Percentiles rank a stretch among this genome's conserved stretches.
Evolutionary conservation across 37 sponge, comb jelly and placozoan genomes (phyloP).

Genomic region (Theonella swinhoei): DNA sequence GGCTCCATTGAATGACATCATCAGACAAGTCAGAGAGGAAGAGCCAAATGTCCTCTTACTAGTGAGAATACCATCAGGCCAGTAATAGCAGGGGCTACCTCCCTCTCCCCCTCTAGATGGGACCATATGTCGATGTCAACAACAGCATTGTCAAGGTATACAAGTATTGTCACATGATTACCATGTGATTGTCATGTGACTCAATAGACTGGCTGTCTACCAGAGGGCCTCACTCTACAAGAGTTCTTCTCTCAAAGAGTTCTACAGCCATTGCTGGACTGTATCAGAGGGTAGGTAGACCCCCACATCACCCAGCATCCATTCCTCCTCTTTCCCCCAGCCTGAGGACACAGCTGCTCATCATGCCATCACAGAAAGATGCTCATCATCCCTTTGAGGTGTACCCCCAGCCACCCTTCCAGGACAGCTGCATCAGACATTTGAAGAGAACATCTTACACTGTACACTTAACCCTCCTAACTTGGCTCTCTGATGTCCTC

Average conservation of each 20-base stretch:
- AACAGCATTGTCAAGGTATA: slow-evolving; percentile 64
- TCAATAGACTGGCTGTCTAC: slow-evolving; percentile 27
- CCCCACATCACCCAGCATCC: neutral
- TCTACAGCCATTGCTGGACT: neutral
- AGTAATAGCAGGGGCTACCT: neutral
- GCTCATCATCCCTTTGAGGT: slow-evolving; percentile 64
- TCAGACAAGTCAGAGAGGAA: slow-evolving; percentile 41
- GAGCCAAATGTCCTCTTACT: slow-evolving; percentile 72
- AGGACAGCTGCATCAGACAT: neutral
- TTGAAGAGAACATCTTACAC: too few relatives aligned
- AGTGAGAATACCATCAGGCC: slow-evolving; percentile 11
- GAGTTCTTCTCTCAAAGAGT: slow-evolving; percentile 25
- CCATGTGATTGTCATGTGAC: neutral
- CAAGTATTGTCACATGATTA: neutral
- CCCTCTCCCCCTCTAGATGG: slow-evolving; percentile 22
- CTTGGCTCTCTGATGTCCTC: too few relatives aligned
- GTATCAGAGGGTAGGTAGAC: neutral
- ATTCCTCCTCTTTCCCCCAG: neutral
- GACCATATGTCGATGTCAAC: slow-evolving; percentile 67
- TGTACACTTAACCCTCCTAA: too few relatives aligned
- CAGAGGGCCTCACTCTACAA: slow-evolving; percentile 28
- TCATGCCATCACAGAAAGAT: slow-evolving; percentile 81
- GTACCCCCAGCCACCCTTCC: slow-evolving; percentile 88
- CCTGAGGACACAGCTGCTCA: slow-evolving; percentile 46
- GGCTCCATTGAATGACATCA: slow-evolving; percentile 62